A percentile compares a stretch with the other conserved stretches of the same genome.
These are phyloP conservation scores for Stomorhina lunata DNA, from an alignment of 2,888 invertebrate genomes.

Conservation along the genomic window DNA sequence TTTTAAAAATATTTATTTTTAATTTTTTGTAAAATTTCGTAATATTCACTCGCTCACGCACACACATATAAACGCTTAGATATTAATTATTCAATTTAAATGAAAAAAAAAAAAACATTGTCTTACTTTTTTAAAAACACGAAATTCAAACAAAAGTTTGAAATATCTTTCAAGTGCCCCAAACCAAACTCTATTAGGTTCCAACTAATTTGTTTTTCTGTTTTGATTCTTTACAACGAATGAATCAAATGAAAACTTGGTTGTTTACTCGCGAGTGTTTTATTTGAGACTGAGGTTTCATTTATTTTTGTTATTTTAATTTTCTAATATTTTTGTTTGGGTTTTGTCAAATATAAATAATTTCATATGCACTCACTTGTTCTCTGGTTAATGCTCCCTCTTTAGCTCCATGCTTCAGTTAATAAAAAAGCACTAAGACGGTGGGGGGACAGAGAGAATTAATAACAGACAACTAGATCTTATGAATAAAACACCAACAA, in stretches of 20 bases:
- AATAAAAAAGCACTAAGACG: conserved; percentile 3
- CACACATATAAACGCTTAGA: not conserved
- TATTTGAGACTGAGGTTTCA: conserved; percentile 47
- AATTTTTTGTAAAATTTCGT: conserved; percentile 52
- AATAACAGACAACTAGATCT: conserved; percentile 27
- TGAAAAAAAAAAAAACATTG: conserved; percentile 6
- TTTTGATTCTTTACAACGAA: not conserved
- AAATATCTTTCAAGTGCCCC: conserved; percentile 27
- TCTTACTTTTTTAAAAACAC: not conserved
- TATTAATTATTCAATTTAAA: not conserved
- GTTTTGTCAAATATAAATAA: not conserved
- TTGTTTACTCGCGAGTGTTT: conserved; percentile 39
- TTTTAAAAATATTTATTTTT: not conserved
- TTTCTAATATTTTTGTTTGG: not conserved
- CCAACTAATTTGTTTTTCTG: not conserved
- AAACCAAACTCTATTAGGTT: conserved; percentile 14
- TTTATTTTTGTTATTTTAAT: conserved; percentile 23
- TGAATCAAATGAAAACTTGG: not conserved
- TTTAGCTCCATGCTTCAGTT: not conserved
- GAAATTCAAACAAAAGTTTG: conserved; percentile 2
- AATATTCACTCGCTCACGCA: conserved; percentile 10
- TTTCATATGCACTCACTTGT: not conserved
- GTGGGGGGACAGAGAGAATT: not conserved
- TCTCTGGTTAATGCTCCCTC: not conserved
- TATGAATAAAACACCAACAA: not conserved